These are phyloP conservation scores for Sorex maritimensis DNA, from an alignment of 2,797 vertebrate genomes.

Conservation along the genomic window DNA sequence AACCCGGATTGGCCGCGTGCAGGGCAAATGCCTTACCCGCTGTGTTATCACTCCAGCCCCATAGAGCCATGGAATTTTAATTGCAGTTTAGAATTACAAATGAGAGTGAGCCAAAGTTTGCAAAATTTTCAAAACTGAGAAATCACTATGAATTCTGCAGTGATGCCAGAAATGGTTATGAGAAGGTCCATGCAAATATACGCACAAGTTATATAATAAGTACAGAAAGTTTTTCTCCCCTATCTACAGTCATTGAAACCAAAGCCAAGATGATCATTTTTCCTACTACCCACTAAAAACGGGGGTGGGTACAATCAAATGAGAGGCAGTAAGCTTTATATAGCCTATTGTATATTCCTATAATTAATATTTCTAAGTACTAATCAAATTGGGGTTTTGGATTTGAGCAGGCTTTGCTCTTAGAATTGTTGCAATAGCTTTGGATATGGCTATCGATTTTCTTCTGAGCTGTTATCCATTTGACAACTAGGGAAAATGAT, in stretches of 20 bases:
- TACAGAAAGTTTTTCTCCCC: conserved; percentile 7
- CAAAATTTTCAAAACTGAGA: conserved; percentile 67
- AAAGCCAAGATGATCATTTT: not conserved
- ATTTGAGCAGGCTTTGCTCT: conserved; percentile 49
- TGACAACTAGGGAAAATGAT: conserved; percentile 66
- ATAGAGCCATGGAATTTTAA: conserved; percentile 73
- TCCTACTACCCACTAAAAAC: not conserved
- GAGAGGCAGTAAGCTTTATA: conserved; percentile 43
- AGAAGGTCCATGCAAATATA: not conserved
- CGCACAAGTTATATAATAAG: not conserved
- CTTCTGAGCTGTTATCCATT: conserved; percentile 68
- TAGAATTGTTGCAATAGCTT: conserved; percentile 45
- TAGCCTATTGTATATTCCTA: not conserved
- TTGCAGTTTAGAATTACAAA: conserved; percentile 71
- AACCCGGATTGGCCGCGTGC: too few species aligned
- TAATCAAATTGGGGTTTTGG: conserved; percentile 41
- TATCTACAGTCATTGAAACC: not conserved
- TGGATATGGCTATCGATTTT: conserved; percentile 63
- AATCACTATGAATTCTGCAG: conserved; percentile 70
- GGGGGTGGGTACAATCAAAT: not conserved
- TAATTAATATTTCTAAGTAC: conserved; percentile 55
- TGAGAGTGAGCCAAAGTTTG: conserved; percentile 67
- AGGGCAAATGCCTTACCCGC: too few species aligned
- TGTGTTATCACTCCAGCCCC: not conserved
- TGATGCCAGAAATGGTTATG: conserved; percentile 6